phyloP scores from a whole-genome alignment of 2,113 vertebrate species.

The Phylloscopus trochiloides region DNA sequence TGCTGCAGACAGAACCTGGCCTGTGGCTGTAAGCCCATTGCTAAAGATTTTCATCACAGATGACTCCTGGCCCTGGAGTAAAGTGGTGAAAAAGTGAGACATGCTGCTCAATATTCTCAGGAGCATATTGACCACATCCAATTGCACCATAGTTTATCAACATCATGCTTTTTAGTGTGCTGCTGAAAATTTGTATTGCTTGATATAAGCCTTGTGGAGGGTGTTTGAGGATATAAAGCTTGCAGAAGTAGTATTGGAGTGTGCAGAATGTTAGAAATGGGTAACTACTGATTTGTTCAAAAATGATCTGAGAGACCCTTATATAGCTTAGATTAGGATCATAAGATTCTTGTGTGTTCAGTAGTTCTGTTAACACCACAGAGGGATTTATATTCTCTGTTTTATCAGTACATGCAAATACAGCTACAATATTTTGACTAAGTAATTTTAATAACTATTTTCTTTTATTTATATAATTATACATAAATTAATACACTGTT shows the following conservation, averaged over 20 bases:
- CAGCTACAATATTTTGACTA: background rate
- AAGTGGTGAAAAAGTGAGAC: background rate
- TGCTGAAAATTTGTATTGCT: background rate
- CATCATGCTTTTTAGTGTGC: accelerated
- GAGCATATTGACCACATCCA: background rate
- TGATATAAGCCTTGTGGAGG: background rate
- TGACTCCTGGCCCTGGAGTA: background rate
- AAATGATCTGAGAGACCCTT: background rate
- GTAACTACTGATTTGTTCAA: background rate
- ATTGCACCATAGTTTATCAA: background rate
- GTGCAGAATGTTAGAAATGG: background rate
- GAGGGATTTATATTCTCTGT: background rate
- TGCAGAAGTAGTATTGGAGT: background rate
- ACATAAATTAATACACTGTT: background rate
- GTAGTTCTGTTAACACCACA: background rate
- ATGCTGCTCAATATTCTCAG: background rate
- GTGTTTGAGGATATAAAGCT: background rate
- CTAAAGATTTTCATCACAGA: background rate
- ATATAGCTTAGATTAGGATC: background rate
- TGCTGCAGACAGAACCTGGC: background rate
- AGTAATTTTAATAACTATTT: background rate
- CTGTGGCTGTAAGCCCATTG: background rate
- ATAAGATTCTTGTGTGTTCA: background rate
- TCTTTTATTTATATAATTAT: background rate
- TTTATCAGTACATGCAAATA: background rate